These are phyloP conservation scores for Scatophagus argus DNA, from an alignment of 2,113 vertebrate genomes.

Conservation along the genomic window DNA sequence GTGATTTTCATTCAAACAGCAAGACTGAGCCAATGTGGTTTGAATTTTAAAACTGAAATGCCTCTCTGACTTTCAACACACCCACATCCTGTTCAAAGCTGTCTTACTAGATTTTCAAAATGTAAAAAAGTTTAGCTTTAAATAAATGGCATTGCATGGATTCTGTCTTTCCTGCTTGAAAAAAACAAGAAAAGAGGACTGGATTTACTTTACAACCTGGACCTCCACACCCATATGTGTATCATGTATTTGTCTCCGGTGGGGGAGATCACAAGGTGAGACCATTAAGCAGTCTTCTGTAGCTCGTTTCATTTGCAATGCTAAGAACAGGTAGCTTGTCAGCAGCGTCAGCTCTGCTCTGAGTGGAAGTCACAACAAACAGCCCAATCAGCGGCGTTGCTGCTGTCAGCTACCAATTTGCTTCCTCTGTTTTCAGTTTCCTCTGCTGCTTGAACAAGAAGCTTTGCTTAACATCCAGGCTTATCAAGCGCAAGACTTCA, in stretches of 20 bases:
- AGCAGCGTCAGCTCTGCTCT: slow-evolving; percentile 50
- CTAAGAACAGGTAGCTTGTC: slow-evolving; percentile 57
- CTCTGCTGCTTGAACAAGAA: slow-evolving; percentile 39
- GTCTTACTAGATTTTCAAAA: background rate
- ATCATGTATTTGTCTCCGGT: background rate
- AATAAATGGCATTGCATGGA: background rate
- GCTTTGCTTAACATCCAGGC: slow-evolving; percentile 55
- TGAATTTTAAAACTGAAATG: background rate
- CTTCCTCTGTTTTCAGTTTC: slow-evolving; percentile 64
- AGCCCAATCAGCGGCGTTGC: slow-evolving; percentile 12
- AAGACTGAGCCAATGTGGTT: background rate
- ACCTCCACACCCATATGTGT: background rate
- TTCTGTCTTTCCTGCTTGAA: background rate
- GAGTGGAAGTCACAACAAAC: slow-evolving; percentile 64
- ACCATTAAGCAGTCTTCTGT: slow-evolving; percentile 24
- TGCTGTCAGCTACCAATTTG: slow-evolving; percentile 64
- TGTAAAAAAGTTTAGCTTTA: background rate
- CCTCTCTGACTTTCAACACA: background rate
- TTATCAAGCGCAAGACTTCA: slow-evolving; percentile 36
- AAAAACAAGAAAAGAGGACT: background rate
- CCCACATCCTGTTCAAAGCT: background rate
- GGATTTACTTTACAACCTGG: background rate
- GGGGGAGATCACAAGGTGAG: background rate
- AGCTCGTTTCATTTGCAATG: slow-evolving; percentile 54
- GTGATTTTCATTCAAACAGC: slow-evolving; percentile 5